Evolutionary conservation across 2,888 invertebrate genomes (phyloP).

Genomic region (Stenchaetothrips biformis): DNA sequence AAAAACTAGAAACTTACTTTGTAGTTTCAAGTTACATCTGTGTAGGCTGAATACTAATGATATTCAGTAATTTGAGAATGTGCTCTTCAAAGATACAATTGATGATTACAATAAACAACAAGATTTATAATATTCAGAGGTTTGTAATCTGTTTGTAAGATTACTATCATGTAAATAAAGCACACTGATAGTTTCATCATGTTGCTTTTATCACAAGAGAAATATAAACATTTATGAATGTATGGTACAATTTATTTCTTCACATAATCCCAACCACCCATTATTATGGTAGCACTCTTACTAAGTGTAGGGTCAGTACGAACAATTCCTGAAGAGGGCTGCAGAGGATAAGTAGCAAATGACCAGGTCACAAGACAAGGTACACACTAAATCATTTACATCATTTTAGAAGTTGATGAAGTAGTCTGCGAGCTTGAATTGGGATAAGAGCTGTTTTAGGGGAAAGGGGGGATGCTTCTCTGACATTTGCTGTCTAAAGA

Average conservation of each 20-base stretch:
- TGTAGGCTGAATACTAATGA: neutral
- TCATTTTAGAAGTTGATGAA: neutral
- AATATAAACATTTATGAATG: neutral
- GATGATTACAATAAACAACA: neutral
- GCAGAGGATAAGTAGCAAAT: too few species aligned
- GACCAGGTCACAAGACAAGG: too few species aligned
- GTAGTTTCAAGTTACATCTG: too few species aligned
- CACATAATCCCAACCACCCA: too few species aligned
- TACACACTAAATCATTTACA: neutral
- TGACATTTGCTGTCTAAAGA: too few species aligned
- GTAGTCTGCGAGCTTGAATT: neutral
- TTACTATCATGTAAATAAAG: neutral
- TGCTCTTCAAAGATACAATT: neutral
- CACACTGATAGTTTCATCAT: too few species aligned
- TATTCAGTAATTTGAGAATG: neutral
- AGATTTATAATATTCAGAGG: neutral
- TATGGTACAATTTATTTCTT: neutral
- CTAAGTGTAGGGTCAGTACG: too few species aligned
- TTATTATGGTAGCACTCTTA: too few species aligned
- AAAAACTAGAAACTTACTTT: neutral
- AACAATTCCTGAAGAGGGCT: too few species aligned
- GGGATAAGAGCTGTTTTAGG: neutral
- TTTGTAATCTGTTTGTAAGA: constrained; percentile 6
- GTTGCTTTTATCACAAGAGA: neutral
- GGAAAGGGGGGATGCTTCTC: neutral